phyloP scores from a whole-genome alignment of 2,797 vertebrate genomes.

The Characodon lateralis region DNA sequence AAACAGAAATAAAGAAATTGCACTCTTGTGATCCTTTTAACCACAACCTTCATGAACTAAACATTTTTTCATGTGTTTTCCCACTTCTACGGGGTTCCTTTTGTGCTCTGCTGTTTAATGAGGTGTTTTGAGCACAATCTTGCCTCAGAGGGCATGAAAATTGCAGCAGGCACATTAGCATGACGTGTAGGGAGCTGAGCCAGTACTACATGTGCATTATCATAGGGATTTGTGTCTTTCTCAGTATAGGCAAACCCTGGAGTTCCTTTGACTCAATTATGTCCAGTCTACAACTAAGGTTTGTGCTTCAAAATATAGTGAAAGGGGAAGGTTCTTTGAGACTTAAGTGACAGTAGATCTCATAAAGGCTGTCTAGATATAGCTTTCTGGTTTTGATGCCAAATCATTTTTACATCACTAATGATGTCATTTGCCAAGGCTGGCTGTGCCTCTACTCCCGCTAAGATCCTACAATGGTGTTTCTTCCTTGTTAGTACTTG shows the following conservation, averaged over 20 bases:
- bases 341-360: constrained; percentile 14
- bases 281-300: constrained; percentile 4
- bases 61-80: constrained; percentile 26
- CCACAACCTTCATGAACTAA: not conserved
- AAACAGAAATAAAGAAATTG: not conserved
- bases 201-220: constrained; percentile 14
- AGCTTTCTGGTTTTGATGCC: constrained; percentile 17
- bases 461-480: constrained; percentile 27
- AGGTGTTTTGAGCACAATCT: constrained; percentile 31
- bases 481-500: constrained; percentile 42
- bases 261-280: constrained; percentile 15
- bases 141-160: constrained; percentile 32
- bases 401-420: constrained; percentile 36
- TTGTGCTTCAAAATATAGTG: constrained; percentile 11
- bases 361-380: constrained; percentile 13
- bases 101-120: constrained; percentile 43
- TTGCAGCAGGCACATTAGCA: constrained; percentile 31
- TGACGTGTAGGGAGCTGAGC: constrained; percentile 34
- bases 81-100: constrained; percentile 3
- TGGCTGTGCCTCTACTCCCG: constrained; percentile 25
- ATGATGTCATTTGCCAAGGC: constrained; percentile 37
- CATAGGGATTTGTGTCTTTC: constrained; percentile 9
- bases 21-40: not conserved
- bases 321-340: not conserved
- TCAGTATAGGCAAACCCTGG: constrained; percentile 2